Base-by-base conservation (phyloP, 2,797 vertebrate genomes). In the Sphenodon punctatus region DNA sequence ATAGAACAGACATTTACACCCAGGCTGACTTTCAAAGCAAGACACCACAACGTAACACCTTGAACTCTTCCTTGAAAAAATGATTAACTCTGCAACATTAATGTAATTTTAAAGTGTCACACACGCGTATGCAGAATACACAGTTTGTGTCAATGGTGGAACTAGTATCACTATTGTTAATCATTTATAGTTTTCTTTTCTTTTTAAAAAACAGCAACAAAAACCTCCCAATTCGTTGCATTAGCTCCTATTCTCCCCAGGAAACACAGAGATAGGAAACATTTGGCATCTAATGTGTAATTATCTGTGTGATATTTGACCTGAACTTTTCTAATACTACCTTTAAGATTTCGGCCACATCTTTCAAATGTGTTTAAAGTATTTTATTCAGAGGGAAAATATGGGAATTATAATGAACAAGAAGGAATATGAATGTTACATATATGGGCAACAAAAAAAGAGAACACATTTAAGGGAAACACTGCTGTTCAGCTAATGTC, bases 201-300 rank as follows among this genome's bases (percentile, higher is more conserved):
- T 93, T n/a, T n/a, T n/a, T n/a, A n/a, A n/a, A n/a, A n/a, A n/a
- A n/a, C n/a, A n/a, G n/a, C n/a, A n/a, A n/a, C 91, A 70, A 87
- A 86, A 88, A 36, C 89, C 74, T 89, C 73, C 90, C 82, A 91
- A 90, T 86, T 90, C 58, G 6, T 6, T 82, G 69, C 78, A 67
- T 6, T 66, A 80, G 86, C 68, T 72, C 91, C 78, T 92, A 86
- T 90, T 94, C 81, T 91, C 76, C 48, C 70, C 67, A 94, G 79
- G 90, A 95, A 93, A 94, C 84, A 68, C 65, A 94, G 32, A 82
- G 78, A 69, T 89, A 88, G 90, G 89, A 92, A 86, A 90, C 89
- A 92, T 87, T 88, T 93, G 91, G 56, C 46, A 80, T 80, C 20
- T 27, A 93, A 84, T 80, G 91, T 90, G 84, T 80, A 82, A 87